Conservation (phyloP, 2,797 vertebrate genomes). For the Choloepus didactylus region DNA sequence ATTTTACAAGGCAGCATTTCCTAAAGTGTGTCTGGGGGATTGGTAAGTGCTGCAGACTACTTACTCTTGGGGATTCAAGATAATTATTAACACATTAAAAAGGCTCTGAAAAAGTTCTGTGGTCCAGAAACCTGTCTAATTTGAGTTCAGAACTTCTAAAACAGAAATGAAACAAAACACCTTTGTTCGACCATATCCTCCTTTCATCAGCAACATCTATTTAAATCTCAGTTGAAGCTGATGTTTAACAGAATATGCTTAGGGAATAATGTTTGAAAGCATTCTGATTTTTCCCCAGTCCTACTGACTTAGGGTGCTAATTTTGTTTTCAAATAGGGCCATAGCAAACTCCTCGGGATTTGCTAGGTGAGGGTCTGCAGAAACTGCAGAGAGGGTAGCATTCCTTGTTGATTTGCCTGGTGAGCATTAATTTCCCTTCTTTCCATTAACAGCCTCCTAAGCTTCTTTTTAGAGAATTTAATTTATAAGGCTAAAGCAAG, state of each 20-base stretch:
- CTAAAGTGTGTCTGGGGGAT: conserved; percentile 31
- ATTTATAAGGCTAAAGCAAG: neutral
- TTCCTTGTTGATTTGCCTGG: neutral
- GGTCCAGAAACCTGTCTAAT: conserved; percentile 64
- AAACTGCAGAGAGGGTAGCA: neutral
- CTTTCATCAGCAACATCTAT: conserved; percentile 10
- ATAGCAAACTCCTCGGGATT: neutral
- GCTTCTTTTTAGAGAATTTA: conserved; percentile 26
- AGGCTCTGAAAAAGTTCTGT: conserved; percentile 43
- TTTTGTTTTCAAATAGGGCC: neutral
- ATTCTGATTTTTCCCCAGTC: conserved; percentile 20
- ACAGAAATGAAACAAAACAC: conserved; percentile 38
- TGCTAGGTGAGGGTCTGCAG: neutral
- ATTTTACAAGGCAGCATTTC: neutral
- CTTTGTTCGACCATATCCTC: conserved; percentile 34
- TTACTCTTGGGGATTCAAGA: conserved; percentile 51
- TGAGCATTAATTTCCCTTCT: neutral
- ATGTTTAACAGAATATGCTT: conserved; percentile 24
- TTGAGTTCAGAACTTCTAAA: conserved; percentile 50
- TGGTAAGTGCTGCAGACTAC: neutral
- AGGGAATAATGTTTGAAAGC: neutral
- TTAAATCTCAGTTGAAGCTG: conserved; percentile 46
- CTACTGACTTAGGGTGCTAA: neutral
- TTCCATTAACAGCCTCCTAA: neutral
- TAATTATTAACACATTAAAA: conserved; percentile 62